These are phyloP conservation scores for Alligator mississippiensis DNA, from an alignment of 2,113 vertebrate species.

Conservation along the genomic window DNA sequence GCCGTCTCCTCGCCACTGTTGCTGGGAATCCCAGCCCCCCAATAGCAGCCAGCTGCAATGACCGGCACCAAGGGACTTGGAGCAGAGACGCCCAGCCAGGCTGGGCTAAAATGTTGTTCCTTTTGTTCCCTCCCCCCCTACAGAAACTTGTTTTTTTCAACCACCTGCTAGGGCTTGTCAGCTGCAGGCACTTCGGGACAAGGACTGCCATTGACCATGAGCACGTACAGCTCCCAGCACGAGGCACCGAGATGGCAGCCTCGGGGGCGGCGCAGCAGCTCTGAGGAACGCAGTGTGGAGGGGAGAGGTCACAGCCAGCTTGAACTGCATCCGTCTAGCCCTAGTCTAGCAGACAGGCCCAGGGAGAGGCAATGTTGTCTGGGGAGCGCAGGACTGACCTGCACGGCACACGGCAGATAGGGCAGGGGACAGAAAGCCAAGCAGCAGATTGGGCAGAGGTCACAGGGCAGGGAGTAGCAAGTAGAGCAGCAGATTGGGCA, in stretches of 20 bases:
- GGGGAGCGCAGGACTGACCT: too few relatives aligned
- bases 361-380: too few relatives aligned
- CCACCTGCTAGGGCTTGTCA: not conserved
- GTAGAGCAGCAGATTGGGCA: too few relatives aligned
- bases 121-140: not conserved
- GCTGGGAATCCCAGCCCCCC: not conserved
- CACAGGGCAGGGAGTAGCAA: too few relatives aligned
- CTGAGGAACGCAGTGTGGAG: not conserved
- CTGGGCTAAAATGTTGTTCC: not conserved
- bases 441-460: too few relatives aligned
- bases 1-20: not conserved
- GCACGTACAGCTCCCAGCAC: not conserved
- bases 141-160: not conserved
- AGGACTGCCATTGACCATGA: not conserved
- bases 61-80: not conserved
- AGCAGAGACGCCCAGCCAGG: not conserved
- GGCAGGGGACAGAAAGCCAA: too few relatives aligned
- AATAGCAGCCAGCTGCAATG: not conserved
- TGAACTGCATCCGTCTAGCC: too few relatives aligned
- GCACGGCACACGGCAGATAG: too few relatives aligned
- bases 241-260: rapidly evolving
- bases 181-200: not conserved
- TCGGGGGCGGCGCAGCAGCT: rapidly evolving
- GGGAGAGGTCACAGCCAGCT: too few relatives aligned
- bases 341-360: too few relatives aligned